These are phyloP conservation scores for Drosophila truncata DNA, from an alignment of 1,140 invertebrate genomes.

Conservation along the genomic window DNA sequence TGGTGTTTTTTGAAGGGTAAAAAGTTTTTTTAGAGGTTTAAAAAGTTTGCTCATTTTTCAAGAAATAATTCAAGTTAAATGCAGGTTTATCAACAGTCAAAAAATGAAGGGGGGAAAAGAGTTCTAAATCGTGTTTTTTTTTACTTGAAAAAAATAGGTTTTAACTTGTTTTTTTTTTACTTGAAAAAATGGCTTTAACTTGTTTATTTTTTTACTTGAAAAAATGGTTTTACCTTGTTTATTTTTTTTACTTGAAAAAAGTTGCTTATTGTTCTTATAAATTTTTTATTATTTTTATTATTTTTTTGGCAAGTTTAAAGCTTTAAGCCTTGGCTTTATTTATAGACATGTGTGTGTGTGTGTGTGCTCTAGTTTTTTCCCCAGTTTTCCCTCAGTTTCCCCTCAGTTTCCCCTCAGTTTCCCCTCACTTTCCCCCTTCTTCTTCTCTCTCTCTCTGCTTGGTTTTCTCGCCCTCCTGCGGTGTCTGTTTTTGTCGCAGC, in stretches of 20 bases:
- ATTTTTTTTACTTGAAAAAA: neutral
- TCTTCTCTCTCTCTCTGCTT: neutral
- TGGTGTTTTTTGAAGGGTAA: neutral
- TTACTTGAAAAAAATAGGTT: too few relatives aligned
- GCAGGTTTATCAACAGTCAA: slow-evolving; percentile 66
- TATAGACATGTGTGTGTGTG: neutral
- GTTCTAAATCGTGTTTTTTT: neutral
- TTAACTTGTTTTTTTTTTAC: neutral
- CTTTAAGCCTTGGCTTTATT: slow-evolving; percentile 19
- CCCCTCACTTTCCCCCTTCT: neutral
- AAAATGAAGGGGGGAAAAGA: slow-evolving; percentile 32
- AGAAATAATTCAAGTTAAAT: slow-evolving; percentile 68
- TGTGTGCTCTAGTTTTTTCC: slow-evolving; percentile 46
- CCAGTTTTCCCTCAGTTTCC: too few relatives aligned
- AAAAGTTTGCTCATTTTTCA: slow-evolving; percentile 44
- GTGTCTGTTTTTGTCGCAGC: slow-evolving; percentile 45
- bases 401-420: too few relatives aligned
- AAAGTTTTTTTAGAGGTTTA: neutral
- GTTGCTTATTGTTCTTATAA: neutral
- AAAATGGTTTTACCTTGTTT: neutral
- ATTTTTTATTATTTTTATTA: too few relatives aligned
- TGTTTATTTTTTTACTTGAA: too few relatives aligned
- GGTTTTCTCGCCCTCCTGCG: slow-evolving; percentile 23
- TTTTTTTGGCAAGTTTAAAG: slow-evolving; percentile 28
- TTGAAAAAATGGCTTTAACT: too few relatives aligned